phyloP scores from a whole-genome alignment of 1,140 invertebrate species.

The Aplysia californica region DNA sequence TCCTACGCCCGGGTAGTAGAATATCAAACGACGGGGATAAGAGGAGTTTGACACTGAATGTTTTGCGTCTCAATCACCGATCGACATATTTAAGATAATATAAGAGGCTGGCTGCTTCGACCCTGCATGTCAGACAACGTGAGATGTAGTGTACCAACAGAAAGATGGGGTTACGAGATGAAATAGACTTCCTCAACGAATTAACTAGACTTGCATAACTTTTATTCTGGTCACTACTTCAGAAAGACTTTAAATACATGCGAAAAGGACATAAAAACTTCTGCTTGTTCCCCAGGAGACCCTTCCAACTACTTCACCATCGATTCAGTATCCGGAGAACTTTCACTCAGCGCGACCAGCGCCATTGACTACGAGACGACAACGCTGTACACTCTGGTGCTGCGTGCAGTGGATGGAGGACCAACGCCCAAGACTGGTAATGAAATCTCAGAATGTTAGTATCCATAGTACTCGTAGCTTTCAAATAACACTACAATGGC shows the following conservation, averaged over 20 bases:
- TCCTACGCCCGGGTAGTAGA: not conserved
- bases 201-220: no score
- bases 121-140: no score
- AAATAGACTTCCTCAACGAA: no score
- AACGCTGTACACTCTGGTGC: not conserved
- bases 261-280: not conserved
- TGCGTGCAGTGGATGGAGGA: not conserved
- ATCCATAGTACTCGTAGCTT: no score
- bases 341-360: not conserved
- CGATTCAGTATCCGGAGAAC: not conserved
- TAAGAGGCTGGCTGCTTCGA: no score
- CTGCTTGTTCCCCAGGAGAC: not conserved
- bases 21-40: not conserved
- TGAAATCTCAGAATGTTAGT: no score
- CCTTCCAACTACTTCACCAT: not conserved
- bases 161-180: no score
- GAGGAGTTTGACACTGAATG: not conserved
- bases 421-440: not conserved
- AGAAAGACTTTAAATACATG: not conserved
- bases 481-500: no score
- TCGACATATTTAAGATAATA: no score
- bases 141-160: no score
- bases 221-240: no score
- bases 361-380: slow-evolving; percentile 4
- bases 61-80: not conserved